phyloP scores from a whole-genome alignment of 30 jellyfish, hydroid and myxozoan genomes.

The Catostylus mosaicus region DNA sequence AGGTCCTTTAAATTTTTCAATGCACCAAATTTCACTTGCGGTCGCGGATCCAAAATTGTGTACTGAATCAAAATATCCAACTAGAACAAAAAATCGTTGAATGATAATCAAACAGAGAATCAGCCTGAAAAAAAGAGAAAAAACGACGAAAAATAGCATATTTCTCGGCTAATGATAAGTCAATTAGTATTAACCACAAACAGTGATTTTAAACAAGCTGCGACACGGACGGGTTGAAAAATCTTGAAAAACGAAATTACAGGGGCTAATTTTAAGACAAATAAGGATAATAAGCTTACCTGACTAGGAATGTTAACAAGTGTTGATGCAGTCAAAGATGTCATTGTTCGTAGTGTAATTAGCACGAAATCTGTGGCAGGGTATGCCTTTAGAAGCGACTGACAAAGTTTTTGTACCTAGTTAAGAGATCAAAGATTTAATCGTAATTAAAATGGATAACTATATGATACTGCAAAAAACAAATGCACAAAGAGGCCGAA shows the following conservation, averaged over 20 bases:
- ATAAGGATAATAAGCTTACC: slow-evolving; percentile 61
- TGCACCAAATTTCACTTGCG: slow-evolving; percentile 75
- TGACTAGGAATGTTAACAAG: slow-evolving; percentile 75
- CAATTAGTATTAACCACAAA: no score
- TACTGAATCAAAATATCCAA: slow-evolving; percentile 72
- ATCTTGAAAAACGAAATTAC: no score
- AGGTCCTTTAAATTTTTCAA: slow-evolving; percentile 64
- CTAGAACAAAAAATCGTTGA: slow-evolving; percentile 26
- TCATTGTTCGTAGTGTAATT: slow-evolving; percentile 73
- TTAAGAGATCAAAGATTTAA: no score
- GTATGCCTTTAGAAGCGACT: slow-evolving; percentile 56
- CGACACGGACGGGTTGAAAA: no score
- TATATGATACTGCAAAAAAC: no score
- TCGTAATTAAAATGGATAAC: no score
- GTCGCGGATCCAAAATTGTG: slow-evolving; percentile 70
- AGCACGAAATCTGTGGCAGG: slow-evolving; percentile 75
- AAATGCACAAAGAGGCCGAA: no score
- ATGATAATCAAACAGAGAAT: neutral
- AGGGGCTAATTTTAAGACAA: no score
- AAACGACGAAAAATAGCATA: no score
- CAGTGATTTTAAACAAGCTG: no score
- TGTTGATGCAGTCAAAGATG: slow-evolving; percentile 70
- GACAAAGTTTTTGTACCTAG: slow-evolving; percentile 73
- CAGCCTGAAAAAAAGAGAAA: no score
- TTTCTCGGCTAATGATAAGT: no score